phyloP scores from a whole-genome alignment of 2,797 vertebrate genomes.

The Acrossocheilus fasciatus region DNA sequence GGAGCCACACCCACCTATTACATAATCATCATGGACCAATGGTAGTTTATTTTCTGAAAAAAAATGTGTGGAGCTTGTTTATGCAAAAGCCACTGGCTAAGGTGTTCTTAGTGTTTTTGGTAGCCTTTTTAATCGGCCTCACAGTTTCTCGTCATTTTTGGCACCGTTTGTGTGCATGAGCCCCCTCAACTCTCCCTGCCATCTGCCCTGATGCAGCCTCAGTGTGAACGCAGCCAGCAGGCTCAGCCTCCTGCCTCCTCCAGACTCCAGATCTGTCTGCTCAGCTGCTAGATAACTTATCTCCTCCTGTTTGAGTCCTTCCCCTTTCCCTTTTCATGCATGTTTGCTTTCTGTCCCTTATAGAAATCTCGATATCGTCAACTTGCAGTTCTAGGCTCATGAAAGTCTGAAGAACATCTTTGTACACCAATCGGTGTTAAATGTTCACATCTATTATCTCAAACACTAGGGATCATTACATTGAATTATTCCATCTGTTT shows the following conservation, averaged over 20 bases:
- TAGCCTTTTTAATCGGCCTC: not conserved
- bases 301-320: constrained; percentile 17
- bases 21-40: not conserved
- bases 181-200: constrained; percentile 3
- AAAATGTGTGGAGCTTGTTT: not conserved
- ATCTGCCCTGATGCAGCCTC: constrained; percentile 30
- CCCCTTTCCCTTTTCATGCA: not conserved
- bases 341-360: constrained; percentile 29
- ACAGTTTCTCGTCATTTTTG: constrained; percentile 4
- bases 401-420: not conserved
- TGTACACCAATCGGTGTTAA: not conserved
- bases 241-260: not conserved
- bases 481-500: not conserved
- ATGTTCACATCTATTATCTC: not conserved
- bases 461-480: not conserved
- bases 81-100: not conserved
- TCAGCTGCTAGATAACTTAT: constrained; percentile 43
- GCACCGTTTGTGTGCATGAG: not conserved
- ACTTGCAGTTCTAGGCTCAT: not conserved
- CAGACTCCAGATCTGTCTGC: constrained; percentile 25
- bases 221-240: constrained; percentile 18
- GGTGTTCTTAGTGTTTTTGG: constrained; percentile 1
- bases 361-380: constrained; percentile 14
- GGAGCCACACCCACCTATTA: not conserved
- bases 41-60: not conserved